Percentiles rank a stretch among this genome's conserved stretches.
phyloP scores from a whole-genome alignment of 2,797 vertebrate species.

The Hydrophis major region DNA sequence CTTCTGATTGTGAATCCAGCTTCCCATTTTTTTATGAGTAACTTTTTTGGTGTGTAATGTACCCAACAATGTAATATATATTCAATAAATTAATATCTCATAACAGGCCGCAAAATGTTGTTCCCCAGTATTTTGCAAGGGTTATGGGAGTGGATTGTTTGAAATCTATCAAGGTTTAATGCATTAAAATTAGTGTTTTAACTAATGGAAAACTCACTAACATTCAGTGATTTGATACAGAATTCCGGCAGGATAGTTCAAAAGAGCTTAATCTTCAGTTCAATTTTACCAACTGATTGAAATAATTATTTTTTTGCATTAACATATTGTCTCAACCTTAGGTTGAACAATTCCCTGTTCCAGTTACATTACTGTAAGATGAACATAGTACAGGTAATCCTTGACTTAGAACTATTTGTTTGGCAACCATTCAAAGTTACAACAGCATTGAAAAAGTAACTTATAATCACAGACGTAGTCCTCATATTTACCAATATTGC shows the following conservation, averaged over 20 bases:
- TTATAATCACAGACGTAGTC: neutral
- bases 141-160: neutral
- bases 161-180: neutral
- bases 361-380: neutral
- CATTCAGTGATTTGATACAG: neutral
- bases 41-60: neutral
- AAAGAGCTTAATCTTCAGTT: neutral
- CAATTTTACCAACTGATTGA: neutral
- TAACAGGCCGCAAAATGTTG: neutral
- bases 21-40: neutral
- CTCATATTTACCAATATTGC: neutral
- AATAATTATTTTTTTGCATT: neutral
- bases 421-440: neutral
- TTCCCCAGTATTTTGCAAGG: neutral
- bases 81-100: neutral
- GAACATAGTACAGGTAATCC: neutral
- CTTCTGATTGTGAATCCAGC: neutral
- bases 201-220: neutral
- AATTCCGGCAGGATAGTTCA: neutral
- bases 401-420: neutral
- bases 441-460: neutral
- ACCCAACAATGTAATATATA: neutral
- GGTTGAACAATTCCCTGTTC: neutral
- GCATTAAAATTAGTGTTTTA: neutral
- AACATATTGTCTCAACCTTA: neutral